phyloP scores from a whole-genome alignment of 2,888 invertebrate species.

The Agrilus mali region DNA sequence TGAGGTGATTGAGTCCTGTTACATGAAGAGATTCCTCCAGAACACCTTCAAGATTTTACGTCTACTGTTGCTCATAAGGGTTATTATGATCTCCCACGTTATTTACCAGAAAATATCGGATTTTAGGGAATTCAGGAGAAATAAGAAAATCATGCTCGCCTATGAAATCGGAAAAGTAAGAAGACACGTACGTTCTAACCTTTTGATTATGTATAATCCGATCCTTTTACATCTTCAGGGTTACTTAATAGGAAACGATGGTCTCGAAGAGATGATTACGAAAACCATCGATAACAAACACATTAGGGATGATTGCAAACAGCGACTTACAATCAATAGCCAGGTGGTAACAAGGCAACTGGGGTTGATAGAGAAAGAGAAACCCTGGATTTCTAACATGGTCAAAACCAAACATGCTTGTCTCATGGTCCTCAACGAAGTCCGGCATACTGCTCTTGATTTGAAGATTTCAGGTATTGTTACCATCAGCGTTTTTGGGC shows the following conservation, averaged over 20 bases:
- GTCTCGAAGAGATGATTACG: slow-evolving; percentile 41
- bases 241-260: slow-evolving; percentile 48
- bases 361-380: slow-evolving; percentile 42
- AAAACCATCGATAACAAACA: slow-evolving; percentile 33
- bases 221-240: slow-evolving; percentile 30
- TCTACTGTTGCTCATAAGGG: no score
- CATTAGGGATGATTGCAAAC: slow-evolving; percentile 18
- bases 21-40: no score
- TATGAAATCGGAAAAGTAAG: slow-evolving; percentile 47
- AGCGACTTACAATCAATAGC: slow-evolving; percentile 22
- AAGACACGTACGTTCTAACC: not conserved
- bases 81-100: no score
- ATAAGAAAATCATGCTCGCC: slow-evolving; percentile 43
- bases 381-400: slow-evolving; percentile 49
- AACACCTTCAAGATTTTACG: no score
- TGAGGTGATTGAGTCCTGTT: no score
- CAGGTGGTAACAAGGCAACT: slow-evolving; percentile 38
- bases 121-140: slow-evolving; percentile 13
- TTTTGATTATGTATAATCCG: no score
- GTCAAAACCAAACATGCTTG: slow-evolving; percentile 52
- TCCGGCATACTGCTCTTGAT: slow-evolving; percentile 40
- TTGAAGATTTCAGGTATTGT: slow-evolving; percentile 42
- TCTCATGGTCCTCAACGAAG: slow-evolving; percentile 44
- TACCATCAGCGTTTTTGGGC: not conserved
- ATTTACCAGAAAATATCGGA: no score